These are phyloP conservation scores for Ethmia dodecea DNA, from an alignment of 2,888 invertebrate genomes.

Conservation along the genomic window DNA sequence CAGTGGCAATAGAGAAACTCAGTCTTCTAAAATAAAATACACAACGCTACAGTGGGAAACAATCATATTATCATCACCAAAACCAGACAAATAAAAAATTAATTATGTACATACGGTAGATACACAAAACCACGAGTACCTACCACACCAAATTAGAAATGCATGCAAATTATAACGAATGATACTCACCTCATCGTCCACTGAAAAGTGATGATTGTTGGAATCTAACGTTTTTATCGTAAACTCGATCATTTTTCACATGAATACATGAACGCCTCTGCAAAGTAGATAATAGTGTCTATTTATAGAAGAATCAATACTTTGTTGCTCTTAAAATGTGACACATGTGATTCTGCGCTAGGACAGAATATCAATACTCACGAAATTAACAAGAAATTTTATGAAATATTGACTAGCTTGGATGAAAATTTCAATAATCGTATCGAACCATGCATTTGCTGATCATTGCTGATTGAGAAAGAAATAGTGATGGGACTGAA, in stretches of 20 bases:
- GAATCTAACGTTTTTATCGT: slow-evolving; percentile 95
- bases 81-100: neutral
- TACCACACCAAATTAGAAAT: neutral
- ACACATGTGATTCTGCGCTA: neutral
- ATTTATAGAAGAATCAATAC: neutral
- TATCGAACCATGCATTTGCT: slow-evolving; percentile 26
- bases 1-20: too few species aligned
- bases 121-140: neutral
- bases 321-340: too few species aligned
- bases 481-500: too few species aligned
- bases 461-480: too few species aligned
- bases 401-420: neutral
- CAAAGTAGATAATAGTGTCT: slow-evolving; percentile 11
- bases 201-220: slow-evolving; percentile 87
- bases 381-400: neutral
- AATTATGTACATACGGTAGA: neutral
- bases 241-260: slow-evolving; percentile 84
- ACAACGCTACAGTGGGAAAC: too few species aligned
- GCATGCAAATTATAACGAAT: neutral
- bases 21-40: too few species aligned
- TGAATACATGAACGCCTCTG: slow-evolving; percentile 28
- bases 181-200: slow-evolving; percentile 89
- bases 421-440: slow-evolving; percentile 24
- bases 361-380: neutral
- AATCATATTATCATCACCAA: neutral